These are phyloP conservation scores for Teleogryllus oceanicus DNA, from an alignment of 2,888 invertebrate species.

Conservation along the genomic window DNA sequence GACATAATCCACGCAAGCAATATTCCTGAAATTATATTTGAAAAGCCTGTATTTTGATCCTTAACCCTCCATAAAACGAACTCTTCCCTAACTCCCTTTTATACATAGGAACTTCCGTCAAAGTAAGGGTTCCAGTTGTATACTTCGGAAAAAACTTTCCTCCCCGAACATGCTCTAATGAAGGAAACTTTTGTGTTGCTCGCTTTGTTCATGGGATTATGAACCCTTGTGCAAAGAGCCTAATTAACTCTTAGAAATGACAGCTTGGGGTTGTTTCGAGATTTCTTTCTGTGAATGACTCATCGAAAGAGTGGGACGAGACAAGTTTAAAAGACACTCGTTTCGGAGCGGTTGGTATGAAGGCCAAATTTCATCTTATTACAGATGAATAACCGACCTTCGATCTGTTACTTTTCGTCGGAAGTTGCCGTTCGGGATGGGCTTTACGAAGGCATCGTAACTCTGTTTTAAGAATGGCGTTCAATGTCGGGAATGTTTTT, in stretches of 20 bases:
- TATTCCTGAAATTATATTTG: not conserved
- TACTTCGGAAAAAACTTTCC: slow-evolving; percentile 18
- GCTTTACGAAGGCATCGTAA: no score
- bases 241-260: slow-evolving; percentile 6
- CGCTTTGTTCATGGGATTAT: slow-evolving; percentile 7
- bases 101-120: not conserved
- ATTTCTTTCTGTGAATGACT: not conserved
- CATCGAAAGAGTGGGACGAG: not conserved
- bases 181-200: not conserved
- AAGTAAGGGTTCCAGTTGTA: not conserved
- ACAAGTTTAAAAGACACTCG: not conserved
- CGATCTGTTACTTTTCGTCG: no score
- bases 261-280: not conserved
- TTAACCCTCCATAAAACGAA: not conserved
- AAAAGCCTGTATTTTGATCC: not conserved
- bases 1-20: not conserved
- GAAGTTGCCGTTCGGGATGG: no score
- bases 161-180: not conserved
- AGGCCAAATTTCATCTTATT: no score
- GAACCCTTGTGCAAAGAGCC: not conserved
- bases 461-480: no score
- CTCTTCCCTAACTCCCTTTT: not conserved
- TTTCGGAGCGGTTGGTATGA: no score
- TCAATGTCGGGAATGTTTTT: no score
- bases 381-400: no score